Conservation (phyloP, 30 jellyfish, hydroid and myxozoan genomes). For the Aurelia sp. region DNA sequence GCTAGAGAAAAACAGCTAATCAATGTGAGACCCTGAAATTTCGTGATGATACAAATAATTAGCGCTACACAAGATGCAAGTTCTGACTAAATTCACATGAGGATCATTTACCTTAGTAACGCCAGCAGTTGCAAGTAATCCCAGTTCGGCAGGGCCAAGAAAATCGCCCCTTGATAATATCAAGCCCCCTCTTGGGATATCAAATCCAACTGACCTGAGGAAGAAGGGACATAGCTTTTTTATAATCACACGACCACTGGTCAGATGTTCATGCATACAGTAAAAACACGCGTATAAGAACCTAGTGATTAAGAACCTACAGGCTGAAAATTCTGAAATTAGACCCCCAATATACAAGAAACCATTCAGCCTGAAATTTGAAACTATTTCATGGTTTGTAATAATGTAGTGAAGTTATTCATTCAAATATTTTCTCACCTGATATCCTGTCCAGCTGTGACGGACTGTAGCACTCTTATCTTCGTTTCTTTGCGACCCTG, state of each 20-base stretch:
- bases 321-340: too few species aligned
- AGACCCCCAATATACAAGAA: too few species aligned
- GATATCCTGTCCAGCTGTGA: constrained; percentile 63
- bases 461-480: constrained; percentile 19
- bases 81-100: not conserved
- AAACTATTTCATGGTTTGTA: too few species aligned
- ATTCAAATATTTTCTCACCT: constrained; percentile 31
- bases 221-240: not conserved
- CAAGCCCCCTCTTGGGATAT: constrained; percentile 86
- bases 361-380: too few species aligned
- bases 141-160: constrained; percentile 98
- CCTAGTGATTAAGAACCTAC: too few species aligned
- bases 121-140: constrained; percentile 93
- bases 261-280: too few species aligned
- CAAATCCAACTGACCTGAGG: constrained; percentile 92
- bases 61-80: too few species aligned
- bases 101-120: constrained; percentile 66
- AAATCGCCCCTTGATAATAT: constrained; percentile 78
- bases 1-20: too few species aligned
- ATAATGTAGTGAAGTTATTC: not conserved
- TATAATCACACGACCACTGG: too few species aligned
- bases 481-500: constrained; percentile 65
- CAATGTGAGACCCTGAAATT: too few species aligned
- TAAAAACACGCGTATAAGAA: too few species aligned
- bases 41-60: too few species aligned